phyloP scores from a whole-genome alignment of 1,140 invertebrate genomes.

The Chionoecetes opilio region DNA sequence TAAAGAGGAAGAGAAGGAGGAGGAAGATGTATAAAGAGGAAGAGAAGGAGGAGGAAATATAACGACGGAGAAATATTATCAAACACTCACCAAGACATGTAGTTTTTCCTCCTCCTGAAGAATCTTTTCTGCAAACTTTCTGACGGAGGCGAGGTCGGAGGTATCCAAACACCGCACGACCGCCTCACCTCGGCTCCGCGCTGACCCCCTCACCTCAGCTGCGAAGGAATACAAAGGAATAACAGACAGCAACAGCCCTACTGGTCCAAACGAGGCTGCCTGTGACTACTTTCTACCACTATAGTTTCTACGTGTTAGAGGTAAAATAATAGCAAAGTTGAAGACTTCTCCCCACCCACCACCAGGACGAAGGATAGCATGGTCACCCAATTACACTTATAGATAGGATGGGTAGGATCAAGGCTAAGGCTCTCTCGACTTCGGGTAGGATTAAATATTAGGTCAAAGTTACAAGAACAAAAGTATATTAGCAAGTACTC shows the following conservation, averaged over 20 bases:
- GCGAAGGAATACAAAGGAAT: neutral
- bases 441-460: too few species aligned
- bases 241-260: too few species aligned
- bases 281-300: too few species aligned
- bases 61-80: neutral
- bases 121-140: neutral
- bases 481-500: too few species aligned
- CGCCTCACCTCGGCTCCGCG: neutral
- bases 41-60: neutral
- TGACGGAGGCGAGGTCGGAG: slow-evolving; percentile 46
- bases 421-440: too few species aligned
- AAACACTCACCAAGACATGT: slow-evolving; percentile 29
- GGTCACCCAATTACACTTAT: too few species aligned
- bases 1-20: slow-evolving; percentile 13
- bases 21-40: neutral
- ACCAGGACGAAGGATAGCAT: neutral
- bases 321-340: too few species aligned
- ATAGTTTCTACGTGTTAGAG: too few species aligned
- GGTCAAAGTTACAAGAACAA: too few species aligned
- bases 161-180: slow-evolving; percentile 35
- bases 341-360: too few species aligned
- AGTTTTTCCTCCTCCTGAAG: slow-evolving; percentile 51
- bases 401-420: too few species aligned
- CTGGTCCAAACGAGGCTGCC: too few species aligned
- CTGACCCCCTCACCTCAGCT: slow-evolving; percentile 37